Evolutionary conservation across 1,140 invertebrate genomes (phyloP).

Genomic region (Drepana arcuata): DNA sequence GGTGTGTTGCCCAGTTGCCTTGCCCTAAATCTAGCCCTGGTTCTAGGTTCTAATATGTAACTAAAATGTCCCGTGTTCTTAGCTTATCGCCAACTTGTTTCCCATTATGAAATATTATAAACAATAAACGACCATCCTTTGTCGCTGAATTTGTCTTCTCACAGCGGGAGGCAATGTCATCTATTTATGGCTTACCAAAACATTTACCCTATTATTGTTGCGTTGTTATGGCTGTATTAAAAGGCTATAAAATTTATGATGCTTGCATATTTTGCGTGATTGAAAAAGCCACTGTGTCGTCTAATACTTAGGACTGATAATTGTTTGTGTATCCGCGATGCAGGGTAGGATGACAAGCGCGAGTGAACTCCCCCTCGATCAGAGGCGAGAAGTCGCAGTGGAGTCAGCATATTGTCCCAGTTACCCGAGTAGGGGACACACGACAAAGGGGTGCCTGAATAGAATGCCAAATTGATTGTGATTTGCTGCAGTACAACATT

Average conservation of each 20-base stretch:
- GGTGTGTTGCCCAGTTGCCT: no score
- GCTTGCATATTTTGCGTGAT: constrained; percentile 33
- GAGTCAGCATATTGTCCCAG: constrained; percentile 61
- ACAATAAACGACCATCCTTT: no score
- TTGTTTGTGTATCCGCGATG: constrained; percentile 6
- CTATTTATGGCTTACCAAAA: constrained; percentile 70
- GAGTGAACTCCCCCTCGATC: constrained; percentile 59
- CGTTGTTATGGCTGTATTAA: constrained; percentile 69
- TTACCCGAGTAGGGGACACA: constrained; percentile 19
- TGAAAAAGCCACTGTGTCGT: constrained; percentile 11
- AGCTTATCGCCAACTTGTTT: no score
- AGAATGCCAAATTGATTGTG: constrained; percentile 59
- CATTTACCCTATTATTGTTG: constrained; percentile 69
- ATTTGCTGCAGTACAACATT: constrained; percentile 37
- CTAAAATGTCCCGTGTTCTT: no score
- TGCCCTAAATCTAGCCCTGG: no score
- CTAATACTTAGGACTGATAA: constrained; percentile 7
- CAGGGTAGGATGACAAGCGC: constrained; percentile 55
- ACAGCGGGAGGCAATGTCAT: constrained; percentile 41
- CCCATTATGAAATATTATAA: constrained; percentile 3
- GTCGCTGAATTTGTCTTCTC: constrained; percentile 37
- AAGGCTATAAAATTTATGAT: constrained; percentile 67
- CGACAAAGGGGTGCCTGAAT: constrained; percentile 46
- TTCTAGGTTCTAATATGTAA: no score
- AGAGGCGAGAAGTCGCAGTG: constrained; percentile 54